Evolutionary conservation across 1,140 invertebrate genomes (phyloP).

Genomic region (Delia radicum): DNA sequence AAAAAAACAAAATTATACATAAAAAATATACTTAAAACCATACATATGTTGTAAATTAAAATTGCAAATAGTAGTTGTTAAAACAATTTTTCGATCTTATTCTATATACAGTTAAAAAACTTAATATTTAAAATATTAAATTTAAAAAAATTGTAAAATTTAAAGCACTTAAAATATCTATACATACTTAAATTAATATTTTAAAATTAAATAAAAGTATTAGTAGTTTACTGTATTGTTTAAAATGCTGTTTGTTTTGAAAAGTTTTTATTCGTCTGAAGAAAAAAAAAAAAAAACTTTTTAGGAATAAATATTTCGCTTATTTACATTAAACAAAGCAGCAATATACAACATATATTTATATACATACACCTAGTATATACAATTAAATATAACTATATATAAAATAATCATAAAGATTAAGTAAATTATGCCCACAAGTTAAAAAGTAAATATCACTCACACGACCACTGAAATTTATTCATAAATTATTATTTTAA

Average conservation of each 20-base stretch:
- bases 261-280: slow-evolving; percentile 4
- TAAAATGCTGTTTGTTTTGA: slow-evolving; percentile 10
- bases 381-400: neutral
- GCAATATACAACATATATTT: neutral
- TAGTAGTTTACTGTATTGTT: slow-evolving; percentile 18
- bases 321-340: slow-evolving; percentile 11
- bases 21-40: slow-evolving; percentile 13
- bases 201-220: slow-evolving; percentile 2
- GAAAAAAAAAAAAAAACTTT: slow-evolving; percentile 12
- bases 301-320: slow-evolving; percentile 13
- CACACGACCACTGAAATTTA: neutral
- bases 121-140: slow-evolving; percentile 12
- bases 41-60: slow-evolving; percentile 24
- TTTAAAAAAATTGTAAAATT: slow-evolving; percentile 25
- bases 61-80: slow-evolving; percentile 21
- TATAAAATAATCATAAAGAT: neutral
- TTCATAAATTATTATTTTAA: neutral
- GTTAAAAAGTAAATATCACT: neutral
- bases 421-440: neutral
- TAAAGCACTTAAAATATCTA: slow-evolving; percentile 1
- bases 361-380: slow-evolving; percentile 6
- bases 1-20: slow-evolving; percentile 17
- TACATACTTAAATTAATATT: slow-evolving; percentile 32
- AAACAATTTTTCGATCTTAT: neutral
- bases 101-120: neutral